phyloP scores from a whole-genome alignment of 2,888 invertebrate species.

The Agrotis puta region DNA sequence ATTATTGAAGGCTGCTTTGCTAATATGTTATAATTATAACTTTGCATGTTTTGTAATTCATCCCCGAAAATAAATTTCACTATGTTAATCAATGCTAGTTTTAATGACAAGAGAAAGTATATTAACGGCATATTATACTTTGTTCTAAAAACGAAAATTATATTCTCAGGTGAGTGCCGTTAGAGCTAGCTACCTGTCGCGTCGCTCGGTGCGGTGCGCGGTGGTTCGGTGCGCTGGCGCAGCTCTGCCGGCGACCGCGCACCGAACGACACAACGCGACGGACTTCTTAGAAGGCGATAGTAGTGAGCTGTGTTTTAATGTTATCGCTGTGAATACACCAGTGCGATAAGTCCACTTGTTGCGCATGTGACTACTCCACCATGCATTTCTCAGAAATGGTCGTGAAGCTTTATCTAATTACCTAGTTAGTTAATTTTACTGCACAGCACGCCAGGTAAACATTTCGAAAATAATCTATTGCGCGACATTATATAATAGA shows the following conservation, averaged over 20 bases:
- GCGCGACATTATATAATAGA: conserved; percentile 21
- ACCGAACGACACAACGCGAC: conserved; percentile 62
- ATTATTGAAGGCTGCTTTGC: neutral
- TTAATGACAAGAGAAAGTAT: conserved; percentile 80
- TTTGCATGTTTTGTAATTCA: conserved; percentile 39
- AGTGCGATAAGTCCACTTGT: conserved; percentile 85
- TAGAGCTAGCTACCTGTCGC: conserved; percentile 89
- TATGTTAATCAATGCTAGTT: conserved; percentile 68
- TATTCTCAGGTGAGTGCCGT: conserved; percentile 86
- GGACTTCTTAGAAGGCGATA: conserved; percentile 86
- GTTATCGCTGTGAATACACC: conserved; percentile 87
- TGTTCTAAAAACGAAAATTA: conserved; percentile 83
- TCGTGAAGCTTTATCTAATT: conserved; percentile 79
- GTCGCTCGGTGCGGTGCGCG: conserved; percentile 60
- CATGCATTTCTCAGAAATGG: conserved; percentile 80
- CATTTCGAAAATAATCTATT: conserved; percentile 41
- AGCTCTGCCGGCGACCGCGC: conserved; percentile 65
- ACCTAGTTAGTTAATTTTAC: conserved; percentile 64
- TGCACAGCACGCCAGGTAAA: conserved; percentile 56
- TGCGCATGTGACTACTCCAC: conserved; percentile 80
- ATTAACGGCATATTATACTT: conserved; percentile 79
- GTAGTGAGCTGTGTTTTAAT: conserved; percentile 88
- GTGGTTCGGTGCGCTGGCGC: conserved; percentile 55
- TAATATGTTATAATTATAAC: too few species aligned
- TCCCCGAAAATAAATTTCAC: conserved; percentile 68